A percentile compares a stretch with the other conserved stretches of the same genome.
Conservation (phyloP, 1,140 invertebrate species). For the Ruditapes philippinarum region DNA sequence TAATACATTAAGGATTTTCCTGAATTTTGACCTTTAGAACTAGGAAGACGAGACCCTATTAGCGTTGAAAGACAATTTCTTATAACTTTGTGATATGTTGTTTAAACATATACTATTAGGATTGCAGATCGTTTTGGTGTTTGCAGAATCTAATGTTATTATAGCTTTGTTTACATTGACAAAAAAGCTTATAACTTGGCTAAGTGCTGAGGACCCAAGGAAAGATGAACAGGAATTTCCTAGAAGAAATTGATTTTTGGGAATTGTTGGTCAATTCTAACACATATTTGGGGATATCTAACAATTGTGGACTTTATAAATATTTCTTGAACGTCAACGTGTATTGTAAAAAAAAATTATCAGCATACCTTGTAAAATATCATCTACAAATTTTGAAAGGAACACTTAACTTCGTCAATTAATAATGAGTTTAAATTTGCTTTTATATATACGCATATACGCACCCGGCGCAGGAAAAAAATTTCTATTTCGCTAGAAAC, state of each 20-base stretch:
- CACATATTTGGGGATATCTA: too few species aligned
- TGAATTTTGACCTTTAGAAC: neutral
- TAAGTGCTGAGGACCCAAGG: neutral
- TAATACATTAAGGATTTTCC: neutral
- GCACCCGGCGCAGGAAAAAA: too few species aligned
- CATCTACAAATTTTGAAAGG: too few species aligned
- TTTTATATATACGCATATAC: too few species aligned
- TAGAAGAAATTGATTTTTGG: slow-evolving; percentile 49
- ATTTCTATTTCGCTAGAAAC: too few species aligned
- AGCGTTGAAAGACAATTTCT: slow-evolving; percentile 25
- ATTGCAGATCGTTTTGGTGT: slow-evolving; percentile 56
- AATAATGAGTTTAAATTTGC: too few species aligned
- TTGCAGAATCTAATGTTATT: slow-evolving; percentile 40
- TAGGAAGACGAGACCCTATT: slow-evolving; percentile 26
- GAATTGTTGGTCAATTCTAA: slow-evolving; percentile 68
- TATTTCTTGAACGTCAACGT: too few species aligned
- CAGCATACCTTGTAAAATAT: too few species aligned
- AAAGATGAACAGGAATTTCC: neutral
- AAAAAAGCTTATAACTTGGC: neutral
- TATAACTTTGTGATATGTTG: slow-evolving; percentile 52
- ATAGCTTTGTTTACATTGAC: neutral
- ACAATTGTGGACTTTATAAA: too few species aligned
- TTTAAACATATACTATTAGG: slow-evolving; percentile 2
- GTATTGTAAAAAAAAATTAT: too few species aligned
- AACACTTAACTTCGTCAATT: too few species aligned